Percentiles rank a stretch among this genome's conserved stretches.
phyloP scores from a whole-genome alignment of 2,113 vertebrate genomes.

The Macroglossus sobrinus region DNA sequence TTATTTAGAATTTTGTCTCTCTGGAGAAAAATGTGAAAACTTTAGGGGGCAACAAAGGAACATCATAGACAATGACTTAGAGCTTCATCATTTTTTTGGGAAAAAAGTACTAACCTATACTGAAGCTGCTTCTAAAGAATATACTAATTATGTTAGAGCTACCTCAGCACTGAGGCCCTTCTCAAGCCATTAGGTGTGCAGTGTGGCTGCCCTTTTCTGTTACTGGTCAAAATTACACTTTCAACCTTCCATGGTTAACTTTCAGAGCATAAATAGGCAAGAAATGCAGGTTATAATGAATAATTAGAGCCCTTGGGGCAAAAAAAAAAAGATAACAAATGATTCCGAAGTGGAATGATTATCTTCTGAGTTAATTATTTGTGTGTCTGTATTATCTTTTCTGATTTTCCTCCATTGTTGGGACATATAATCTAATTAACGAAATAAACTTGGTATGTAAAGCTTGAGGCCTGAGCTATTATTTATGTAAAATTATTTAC shows the following conservation, averaged over 20 bases:
- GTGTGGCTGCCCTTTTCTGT: not conserved
- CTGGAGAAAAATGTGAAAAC: not conserved
- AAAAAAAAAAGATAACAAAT: not conserved
- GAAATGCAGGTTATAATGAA: not conserved
- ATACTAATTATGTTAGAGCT: not conserved
- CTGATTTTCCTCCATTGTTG: not conserved
- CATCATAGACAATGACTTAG: not conserved
- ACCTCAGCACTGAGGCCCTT: not conserved
- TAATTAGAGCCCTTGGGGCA: not conserved
- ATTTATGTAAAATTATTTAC: not conserved
- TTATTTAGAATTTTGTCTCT: slow-evolving; percentile 8
- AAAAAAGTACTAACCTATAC: not conserved
- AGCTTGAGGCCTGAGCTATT: not conserved
- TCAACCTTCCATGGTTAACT: not conserved
- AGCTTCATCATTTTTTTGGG: not conserved
- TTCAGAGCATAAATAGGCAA: not conserved
- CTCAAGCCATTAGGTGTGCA: accelerated
- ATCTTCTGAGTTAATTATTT: not conserved
- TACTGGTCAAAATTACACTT: not conserved
- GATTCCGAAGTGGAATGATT: not conserved
- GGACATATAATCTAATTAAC: not conserved
- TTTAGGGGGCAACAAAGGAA: slow-evolving; percentile 52
- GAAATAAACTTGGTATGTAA: not conserved
- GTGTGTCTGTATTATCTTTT: not conserved
- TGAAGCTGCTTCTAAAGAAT: not conserved